Evolutionary conservation across 2,113 vertebrate genomes (phyloP), one percentile per base, ranked within the genome.

Genomic region (Ictalurus punctatus): DNA sequence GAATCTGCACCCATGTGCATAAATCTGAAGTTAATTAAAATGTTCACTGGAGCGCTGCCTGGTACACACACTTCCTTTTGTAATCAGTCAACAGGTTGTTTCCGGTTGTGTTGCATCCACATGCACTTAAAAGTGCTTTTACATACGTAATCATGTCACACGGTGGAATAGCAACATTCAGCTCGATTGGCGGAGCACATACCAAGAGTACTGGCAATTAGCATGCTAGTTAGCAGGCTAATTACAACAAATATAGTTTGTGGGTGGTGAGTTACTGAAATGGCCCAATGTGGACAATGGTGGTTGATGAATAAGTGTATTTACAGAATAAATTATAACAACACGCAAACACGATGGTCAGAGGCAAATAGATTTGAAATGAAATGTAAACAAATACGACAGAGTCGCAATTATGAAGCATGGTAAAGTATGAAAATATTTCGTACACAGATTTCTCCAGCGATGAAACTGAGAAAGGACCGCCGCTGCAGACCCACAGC

Each of bases 401-500:
- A 40, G 40, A 19, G 4, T 61, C 48, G n/a, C n/a, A 27, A 8
- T 25, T 78, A 52, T 56, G 34, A 19, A 21, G 44, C 80, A 14
- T 83, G 86, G 17, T 37, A 37, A 3, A 40, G 37, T 71, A n/a
- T 90, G 40, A 10, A 17, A 88, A 91, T 93, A n/a, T 67, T 67
- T 82, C n/a, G 79, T 94, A 97, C 40, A 86, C 94, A 97, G 97
- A 96, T 94, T 94, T 95, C 86, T 95, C 93, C 0, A 92, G 93
- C 5, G 94, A 93, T 13, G 94, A 92, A 27, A 93, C 92, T 8
- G 94, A 95, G 0, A 94, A 93, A 90, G 94, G 94, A 44, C 94
- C 95, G 1, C 94, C 94, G 23, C 86, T 95, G 6, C 97, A 97
- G 91, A 96, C 95, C 0, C 97, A 97, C 93, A 97, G 97, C 89